These are phyloP conservation scores for Dinomys branickii DNA, from an alignment of 2,113 vertebrate genomes.

Conservation along the genomic window DNA sequence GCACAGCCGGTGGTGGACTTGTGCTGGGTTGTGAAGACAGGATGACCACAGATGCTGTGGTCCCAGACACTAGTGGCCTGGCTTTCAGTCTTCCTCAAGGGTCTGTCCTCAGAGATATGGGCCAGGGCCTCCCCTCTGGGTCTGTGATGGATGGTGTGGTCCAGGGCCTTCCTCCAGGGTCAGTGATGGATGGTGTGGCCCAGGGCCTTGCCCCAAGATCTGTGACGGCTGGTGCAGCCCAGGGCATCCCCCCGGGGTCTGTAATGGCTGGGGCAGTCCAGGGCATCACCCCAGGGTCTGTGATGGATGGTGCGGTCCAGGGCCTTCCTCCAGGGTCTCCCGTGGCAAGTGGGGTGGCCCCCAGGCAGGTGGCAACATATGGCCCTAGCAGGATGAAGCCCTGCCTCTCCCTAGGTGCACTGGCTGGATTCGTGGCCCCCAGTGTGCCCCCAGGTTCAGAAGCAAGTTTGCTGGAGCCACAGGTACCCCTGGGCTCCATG, in stretches of 20 bases:
- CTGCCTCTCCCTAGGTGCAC: accelerated
- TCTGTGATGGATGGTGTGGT: accelerated
- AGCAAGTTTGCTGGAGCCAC: accelerated
- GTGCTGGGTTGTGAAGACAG: background rate
- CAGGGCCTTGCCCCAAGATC: background rate
- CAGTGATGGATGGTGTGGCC: background rate
- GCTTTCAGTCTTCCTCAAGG: background rate
- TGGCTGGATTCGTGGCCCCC: background rate
- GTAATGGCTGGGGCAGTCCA: background rate
- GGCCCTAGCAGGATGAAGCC: background rate
- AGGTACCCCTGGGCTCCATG: background rate
- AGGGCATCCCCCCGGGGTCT: no score
- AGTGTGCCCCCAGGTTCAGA: background rate
- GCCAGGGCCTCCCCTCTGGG: background rate
- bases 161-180: background rate
- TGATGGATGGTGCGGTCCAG: background rate
- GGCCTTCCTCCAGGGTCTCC: background rate
- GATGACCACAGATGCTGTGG: background rate
- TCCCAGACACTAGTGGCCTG: background rate
- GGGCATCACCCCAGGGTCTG: accelerated
- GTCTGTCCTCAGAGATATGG: accelerated
- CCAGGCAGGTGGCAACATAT: no score
- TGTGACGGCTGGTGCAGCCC: background rate
- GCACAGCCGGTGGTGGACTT: accelerated
- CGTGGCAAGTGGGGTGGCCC: no score